These are phyloP conservation scores for Myotis davidii DNA, from an alignment of 2,113 vertebrate genomes.

Conservation along the genomic window DNA sequence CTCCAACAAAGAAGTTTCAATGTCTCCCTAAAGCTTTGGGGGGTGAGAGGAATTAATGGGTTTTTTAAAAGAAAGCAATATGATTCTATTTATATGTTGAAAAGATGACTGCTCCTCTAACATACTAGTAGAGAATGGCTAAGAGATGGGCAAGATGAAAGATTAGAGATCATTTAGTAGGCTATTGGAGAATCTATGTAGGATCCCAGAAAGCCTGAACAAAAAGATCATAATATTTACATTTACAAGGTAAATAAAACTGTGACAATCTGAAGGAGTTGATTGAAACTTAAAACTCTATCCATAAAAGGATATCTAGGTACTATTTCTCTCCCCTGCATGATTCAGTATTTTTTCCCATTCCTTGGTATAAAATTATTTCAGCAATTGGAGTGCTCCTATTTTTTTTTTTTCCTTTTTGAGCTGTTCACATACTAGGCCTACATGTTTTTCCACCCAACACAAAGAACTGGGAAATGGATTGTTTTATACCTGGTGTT, in stretches of 20 bases:
- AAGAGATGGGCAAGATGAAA: neutral
- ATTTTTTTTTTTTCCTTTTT: neutral
- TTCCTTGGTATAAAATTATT: neutral
- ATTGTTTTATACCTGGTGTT: neutral
- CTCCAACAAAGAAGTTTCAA: neutral
- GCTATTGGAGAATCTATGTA: neutral
- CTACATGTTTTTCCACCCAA: neutral
- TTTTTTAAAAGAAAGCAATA: neutral
- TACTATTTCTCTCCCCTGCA: neutral
- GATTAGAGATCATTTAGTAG: neutral
- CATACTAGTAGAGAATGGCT: neutral
- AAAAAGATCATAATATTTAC: neutral
- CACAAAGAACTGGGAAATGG: neutral
- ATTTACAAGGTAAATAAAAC: neutral
- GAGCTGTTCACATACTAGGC: neutral
- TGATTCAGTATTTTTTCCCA: neutral
- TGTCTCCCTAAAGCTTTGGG: neutral
- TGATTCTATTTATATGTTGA: neutral
- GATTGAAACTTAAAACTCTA: constrained; percentile 12
- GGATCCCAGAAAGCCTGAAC: neutral
- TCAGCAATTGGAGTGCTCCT: neutral
- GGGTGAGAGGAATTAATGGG: neutral
- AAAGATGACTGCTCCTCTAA: neutral
- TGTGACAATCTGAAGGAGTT: neutral
- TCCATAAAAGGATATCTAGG: neutral